Percentiles rank a stretch among this genome's conserved stretches.
Conservation (phyloP, 2,888 invertebrate genomes). For the Zelleria hepariella region DNA sequence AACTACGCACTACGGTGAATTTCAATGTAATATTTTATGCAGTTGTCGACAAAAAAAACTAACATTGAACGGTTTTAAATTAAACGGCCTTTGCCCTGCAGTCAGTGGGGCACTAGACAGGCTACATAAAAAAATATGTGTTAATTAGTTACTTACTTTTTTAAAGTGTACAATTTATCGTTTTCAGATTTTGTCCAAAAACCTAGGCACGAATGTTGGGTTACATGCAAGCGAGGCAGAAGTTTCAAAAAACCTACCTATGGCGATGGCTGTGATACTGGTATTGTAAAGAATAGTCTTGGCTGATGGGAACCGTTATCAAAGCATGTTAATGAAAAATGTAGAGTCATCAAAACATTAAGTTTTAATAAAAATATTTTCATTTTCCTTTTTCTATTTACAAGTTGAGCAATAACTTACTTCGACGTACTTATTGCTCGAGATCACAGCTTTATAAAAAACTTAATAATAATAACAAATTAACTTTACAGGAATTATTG, state of each 20-base stretch:
- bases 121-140: too few relatives aligned
- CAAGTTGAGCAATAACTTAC: slow-evolving; percentile 59
- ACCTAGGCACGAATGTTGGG: slow-evolving; percentile 64
- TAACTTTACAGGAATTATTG: slow-evolving; percentile 13
- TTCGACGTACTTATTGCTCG: slow-evolving; percentile 55
- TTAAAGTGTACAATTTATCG: not conserved
- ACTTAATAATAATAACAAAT: slow-evolving; percentile 9
- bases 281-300: not conserved
- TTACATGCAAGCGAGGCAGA: slow-evolving; percentile 59
- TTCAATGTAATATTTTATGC: too few relatives aligned
- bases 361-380: not conserved
- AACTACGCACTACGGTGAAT: too few relatives aligned
- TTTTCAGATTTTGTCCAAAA: slow-evolving; percentile 54
- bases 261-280: slow-evolving; percentile 46
- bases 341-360: not conserved
- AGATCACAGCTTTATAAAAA: slow-evolving; percentile 46
- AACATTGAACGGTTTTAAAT: too few relatives aligned
- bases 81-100: too few relatives aligned
- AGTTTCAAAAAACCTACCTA: slow-evolving; percentile 62
- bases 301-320: not conserved
- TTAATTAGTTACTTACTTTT: not conserved
- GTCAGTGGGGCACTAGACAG: too few relatives aligned
- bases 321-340: not conserved
- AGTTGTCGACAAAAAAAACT: too few relatives aligned
- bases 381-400: not conserved